phyloP scores from a whole-genome alignment of 2,888 invertebrate species.

The Neria commutata region DNA sequence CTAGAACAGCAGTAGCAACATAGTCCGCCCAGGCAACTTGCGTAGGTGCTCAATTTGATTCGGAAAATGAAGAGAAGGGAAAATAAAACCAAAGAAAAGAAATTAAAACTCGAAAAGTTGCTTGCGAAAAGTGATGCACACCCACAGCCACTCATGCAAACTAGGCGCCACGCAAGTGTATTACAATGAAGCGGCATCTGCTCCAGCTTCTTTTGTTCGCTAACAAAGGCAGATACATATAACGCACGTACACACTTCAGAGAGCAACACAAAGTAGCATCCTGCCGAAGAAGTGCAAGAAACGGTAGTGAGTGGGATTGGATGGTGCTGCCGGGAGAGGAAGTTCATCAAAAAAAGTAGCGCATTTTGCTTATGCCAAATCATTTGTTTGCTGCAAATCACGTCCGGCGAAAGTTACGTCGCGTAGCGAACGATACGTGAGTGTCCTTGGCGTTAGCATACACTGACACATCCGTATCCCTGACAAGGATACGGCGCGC shows the following conservation, averaged over 20 bases:
- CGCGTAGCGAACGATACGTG: neutral
- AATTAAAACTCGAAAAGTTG: too few relatives aligned
- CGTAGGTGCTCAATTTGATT: too few relatives aligned
- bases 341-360: conserved; percentile 3
- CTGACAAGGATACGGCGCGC: too few relatives aligned
- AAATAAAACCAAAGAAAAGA: too few relatives aligned
- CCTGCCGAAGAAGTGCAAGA: neutral
- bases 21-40: too few relatives aligned
- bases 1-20: too few relatives aligned
- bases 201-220: neutral
- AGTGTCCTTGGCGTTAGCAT: neutral
- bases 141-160: neutral
- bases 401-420: conserved; percentile 37
- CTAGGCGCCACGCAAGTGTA: neutral
- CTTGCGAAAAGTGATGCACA: neutral
- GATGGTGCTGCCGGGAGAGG: neutral
- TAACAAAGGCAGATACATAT: neutral
- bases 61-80: too few relatives aligned
- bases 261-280: neutral
- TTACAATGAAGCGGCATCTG: neutral
- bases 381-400: conserved; percentile 39
- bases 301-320: neutral
- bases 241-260: neutral
- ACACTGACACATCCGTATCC: too few relatives aligned
- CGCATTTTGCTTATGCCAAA: conserved; percentile 19